Evolutionary conservation across 2,113 vertebrate species (phyloP).

Genomic region (Cyrtonyx montezumae): DNA sequence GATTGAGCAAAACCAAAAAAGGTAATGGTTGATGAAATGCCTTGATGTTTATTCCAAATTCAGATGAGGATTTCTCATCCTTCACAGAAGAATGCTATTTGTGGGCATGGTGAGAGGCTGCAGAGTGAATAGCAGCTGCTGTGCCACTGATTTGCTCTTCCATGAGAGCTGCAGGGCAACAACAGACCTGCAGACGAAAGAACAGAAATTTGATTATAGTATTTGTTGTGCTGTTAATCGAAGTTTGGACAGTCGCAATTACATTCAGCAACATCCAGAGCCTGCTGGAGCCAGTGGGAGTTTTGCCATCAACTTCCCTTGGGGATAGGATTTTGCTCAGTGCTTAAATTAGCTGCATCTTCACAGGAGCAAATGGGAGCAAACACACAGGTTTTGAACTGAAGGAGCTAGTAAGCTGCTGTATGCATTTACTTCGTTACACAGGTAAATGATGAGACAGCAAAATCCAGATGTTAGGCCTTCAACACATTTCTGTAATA

Average conservation of each 20-base stretch:
- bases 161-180: fast-evolving
- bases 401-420: background rate
- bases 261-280: background rate
- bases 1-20: background rate
- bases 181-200: background rate
- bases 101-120: background rate
- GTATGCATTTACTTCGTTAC: background rate
- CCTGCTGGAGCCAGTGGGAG: background rate
- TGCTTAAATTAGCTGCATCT: background rate
- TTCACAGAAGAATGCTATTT: background rate
- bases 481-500: background rate
- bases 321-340: background rate
- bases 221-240: background rate
- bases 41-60: background rate
- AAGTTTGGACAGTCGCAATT: background rate
- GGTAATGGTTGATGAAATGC: background rate
- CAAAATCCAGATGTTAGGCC: constrained; percentile 6
- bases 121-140: background rate
- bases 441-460: constrained; percentile 43
- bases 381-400: background rate
- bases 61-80: background rate
- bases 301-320: constrained; percentile 6
- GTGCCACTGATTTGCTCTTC: background rate
- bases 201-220: background rate
- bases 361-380: background rate